These are phyloP conservation scores for Apotomis betuletana DNA, from an alignment of 2,888 invertebrate species.

Conservation along the genomic window DNA sequence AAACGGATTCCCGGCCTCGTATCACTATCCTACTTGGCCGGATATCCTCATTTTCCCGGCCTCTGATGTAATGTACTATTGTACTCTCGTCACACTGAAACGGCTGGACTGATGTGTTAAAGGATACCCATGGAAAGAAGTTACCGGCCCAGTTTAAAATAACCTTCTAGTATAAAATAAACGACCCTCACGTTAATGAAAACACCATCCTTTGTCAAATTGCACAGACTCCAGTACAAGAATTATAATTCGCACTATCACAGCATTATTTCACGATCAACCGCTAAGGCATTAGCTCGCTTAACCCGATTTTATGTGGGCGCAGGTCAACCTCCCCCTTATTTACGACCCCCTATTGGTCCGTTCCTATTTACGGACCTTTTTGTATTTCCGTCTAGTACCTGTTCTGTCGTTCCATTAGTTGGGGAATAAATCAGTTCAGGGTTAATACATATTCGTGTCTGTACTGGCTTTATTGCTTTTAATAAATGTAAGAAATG, in stretches of 20 bases:
- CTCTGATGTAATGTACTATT: too few species aligned
- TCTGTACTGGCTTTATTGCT: background rate
- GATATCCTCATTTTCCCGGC: too few species aligned
- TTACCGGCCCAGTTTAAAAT: too few species aligned
- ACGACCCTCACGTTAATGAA: too few species aligned
- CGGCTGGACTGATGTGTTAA: too few species aligned
- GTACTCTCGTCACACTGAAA: too few species aligned
- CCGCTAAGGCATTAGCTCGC: conserved; percentile 18
- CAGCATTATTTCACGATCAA: conserved; percentile 27
- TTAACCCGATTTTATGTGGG: conserved; percentile 22
- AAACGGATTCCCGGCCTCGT: too few species aligned
- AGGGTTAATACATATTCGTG: conserved; percentile 18
- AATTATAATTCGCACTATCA: conserved; percentile 23
- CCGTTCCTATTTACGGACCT: conserved; percentile 9
- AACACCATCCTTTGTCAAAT: too few species aligned
- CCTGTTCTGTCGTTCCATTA: background rate
- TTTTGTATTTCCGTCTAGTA: conserved; percentile 9
- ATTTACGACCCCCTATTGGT: conserved; percentile 24
- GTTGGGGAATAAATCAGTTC: conserved; percentile 3
- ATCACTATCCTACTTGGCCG: too few species aligned
- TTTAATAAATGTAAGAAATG: too few species aligned
- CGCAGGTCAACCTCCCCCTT: conserved; percentile 25
- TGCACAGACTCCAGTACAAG: background rate
- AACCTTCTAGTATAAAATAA: too few species aligned
- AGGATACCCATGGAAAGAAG: too few species aligned